These are phyloP conservation scores for Leptinotarsa rubiginosa DNA, from an alignment of 2,888 invertebrate species.

Conservation along the genomic window DNA sequence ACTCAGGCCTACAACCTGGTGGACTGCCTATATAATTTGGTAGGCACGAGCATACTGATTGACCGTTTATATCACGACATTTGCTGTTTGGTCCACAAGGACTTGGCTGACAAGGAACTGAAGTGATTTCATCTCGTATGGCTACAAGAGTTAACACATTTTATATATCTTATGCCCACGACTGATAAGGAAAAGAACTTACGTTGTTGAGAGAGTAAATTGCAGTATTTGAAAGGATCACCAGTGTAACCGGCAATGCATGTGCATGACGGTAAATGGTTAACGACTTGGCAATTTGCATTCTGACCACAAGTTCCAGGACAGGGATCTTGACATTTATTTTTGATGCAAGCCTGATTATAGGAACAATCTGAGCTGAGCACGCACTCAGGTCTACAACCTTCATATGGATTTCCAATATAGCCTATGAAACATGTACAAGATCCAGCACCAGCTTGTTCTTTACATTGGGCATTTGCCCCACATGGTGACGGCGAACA, in stretches of 20 bases:
- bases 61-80: conserved; percentile 77
- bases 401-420: conserved; percentile 82
- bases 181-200: conserved; percentile 67
- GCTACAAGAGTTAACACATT: conserved; percentile 43
- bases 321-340: conserved; percentile 83
- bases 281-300: conserved; percentile 81
- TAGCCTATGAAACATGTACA: conserved; percentile 80
- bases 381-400: conserved; percentile 81
- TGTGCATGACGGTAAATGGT: conserved; percentile 77
- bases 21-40: conserved; percentile 80
- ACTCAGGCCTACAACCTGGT: conserved; percentile 83
- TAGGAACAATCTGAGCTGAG: conserved; percentile 79
- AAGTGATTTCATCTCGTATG: conserved; percentile 66
- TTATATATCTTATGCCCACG: not conserved
- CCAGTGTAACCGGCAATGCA: conserved; percentile 81
- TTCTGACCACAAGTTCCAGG: conserved; percentile 82
- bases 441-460: conserved; percentile 74
- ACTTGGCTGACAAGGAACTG: conserved; percentile 65
- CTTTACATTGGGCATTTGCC: conserved; percentile 78
- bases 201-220: conserved; percentile 53
- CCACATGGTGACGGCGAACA: conserved; percentile 85
- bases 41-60: conserved; percentile 82
- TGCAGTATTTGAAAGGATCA: conserved; percentile 58
- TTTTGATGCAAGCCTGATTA: conserved; percentile 76
- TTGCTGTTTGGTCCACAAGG: conserved; percentile 85